phyloP scores from a whole-genome alignment of 2,113 vertebrate genomes.

The Nothocercus julius region DNA sequence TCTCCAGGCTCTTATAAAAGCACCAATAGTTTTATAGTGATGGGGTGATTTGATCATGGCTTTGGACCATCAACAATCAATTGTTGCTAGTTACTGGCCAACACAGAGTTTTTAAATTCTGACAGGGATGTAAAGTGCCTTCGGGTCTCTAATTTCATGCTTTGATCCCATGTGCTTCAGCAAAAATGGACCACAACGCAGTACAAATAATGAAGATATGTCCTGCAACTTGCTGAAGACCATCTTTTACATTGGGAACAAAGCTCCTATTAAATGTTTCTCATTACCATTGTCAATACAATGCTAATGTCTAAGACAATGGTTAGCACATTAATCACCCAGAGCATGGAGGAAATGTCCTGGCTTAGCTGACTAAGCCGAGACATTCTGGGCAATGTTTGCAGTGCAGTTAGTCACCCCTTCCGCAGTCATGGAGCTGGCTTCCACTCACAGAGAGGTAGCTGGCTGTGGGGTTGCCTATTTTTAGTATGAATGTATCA shows the following conservation, averaged over 20 bases:
- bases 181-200: not conserved
- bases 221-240: not conserved
- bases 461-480: slow-evolving; percentile 42
- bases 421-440: slow-evolving; percentile 37
- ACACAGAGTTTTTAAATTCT: not conserved
- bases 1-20: not conserved
- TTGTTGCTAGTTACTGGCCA: not conserved
- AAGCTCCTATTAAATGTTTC: slow-evolving; percentile 15
- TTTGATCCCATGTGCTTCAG: not conserved
- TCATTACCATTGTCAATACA: slow-evolving; percentile 24
- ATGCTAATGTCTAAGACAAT: slow-evolving; percentile 46
- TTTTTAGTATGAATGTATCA: slow-evolving; percentile 66
- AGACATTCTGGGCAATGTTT: slow-evolving; percentile 62
- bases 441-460: slow-evolving; percentile 46
- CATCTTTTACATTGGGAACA: slow-evolving; percentile 14
- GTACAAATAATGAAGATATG: not conserved
- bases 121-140: not conserved
- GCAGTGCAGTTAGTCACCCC: slow-evolving; percentile 61
- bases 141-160: not conserved
- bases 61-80: not conserved
- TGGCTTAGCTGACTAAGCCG: slow-evolving; percentile 42
- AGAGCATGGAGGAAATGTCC: slow-evolving; percentile 38
- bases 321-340: slow-evolving; percentile 50
- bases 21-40: not conserved
- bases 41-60: not conserved